Evolutionary conservation across 2,113 vertebrate species (phyloP).

Genomic region (Electrona antarctica): DNA sequence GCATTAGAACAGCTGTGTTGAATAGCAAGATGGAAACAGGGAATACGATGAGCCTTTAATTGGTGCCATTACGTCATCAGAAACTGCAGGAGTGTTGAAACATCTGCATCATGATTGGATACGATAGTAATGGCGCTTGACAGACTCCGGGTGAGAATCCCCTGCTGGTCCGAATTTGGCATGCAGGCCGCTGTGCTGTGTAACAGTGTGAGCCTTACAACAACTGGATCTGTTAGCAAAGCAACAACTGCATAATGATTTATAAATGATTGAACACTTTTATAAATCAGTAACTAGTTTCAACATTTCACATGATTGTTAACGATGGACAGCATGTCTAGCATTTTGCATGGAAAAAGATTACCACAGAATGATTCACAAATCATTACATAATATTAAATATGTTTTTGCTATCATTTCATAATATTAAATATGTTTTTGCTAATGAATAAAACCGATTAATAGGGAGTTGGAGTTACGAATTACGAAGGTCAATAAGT

Average conservation of each 20-base stretch:
- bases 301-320: constrained; percentile 7
- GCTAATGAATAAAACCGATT: constrained; percentile 26
- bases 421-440: constrained; percentile 1
- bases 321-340: constrained; percentile 25
- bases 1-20: constrained; percentile 39
- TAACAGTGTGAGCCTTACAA: too few relatives aligned
- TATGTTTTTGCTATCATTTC: constrained; percentile 15
- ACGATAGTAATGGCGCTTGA: constrained; percentile 40
- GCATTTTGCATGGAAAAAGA: constrained; percentile 12
- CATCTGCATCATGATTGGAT: constrained; percentile 40
- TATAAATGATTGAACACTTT: too few relatives aligned
- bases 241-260: too few relatives aligned
- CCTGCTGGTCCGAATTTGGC: neutral
- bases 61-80: constrained; percentile 28
- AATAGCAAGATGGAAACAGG: constrained; percentile 13
- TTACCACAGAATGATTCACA: constrained; percentile 6
- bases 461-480: constrained; percentile 8
- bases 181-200: neutral
- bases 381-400: constrained; percentile 6
- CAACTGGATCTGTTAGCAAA: too few relatives aligned
- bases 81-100: constrained; percentile 28
- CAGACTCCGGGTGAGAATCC: constrained; percentile 17
- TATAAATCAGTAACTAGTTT: constrained; percentile 6
- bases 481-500: constrained; percentile 13
- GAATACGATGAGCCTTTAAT: constrained; percentile 36